These are phyloP conservation scores for Mesorhabditis spiculigera DNA, from an alignment of 2,888 invertebrate species.

Conservation along the genomic window DNA sequence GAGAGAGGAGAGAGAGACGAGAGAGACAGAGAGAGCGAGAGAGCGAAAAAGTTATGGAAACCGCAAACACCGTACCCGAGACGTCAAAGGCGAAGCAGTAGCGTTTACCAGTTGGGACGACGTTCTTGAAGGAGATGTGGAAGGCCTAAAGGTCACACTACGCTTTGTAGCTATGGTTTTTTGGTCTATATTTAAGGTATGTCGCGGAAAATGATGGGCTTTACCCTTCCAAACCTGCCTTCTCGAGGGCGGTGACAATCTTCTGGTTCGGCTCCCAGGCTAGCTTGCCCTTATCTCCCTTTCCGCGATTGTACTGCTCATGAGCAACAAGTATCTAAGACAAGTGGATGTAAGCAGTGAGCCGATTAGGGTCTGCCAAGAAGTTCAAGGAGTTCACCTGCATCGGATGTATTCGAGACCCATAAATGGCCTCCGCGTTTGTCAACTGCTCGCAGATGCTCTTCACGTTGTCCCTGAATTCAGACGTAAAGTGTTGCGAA, in stretches of 20 bases:
- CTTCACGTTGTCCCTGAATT: constrained; percentile 23
- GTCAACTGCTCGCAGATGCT: constrained; percentile 45
- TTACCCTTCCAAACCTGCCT: neutral
- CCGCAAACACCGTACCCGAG: constrained; percentile 56
- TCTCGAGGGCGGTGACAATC: constrained; percentile 29
- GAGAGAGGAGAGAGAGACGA: too few species aligned
- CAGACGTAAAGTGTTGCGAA: neutral
- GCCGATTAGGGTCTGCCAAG: neutral
- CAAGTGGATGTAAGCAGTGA: neutral
- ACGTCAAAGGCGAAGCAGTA: constrained; percentile 68
- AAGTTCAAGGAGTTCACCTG: constrained; percentile 35
- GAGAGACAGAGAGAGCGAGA: too few species aligned
- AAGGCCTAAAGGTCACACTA: constrained; percentile 50
- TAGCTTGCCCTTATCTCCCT: constrained; percentile 59
- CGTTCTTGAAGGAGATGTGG: constrained; percentile 59
- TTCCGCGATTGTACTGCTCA: constrained; percentile 54
- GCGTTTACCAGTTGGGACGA: constrained; percentile 64
- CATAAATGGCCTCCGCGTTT: constrained; percentile 44
- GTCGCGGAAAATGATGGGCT: too few species aligned
- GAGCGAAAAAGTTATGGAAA: neutral
- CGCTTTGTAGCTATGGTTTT: too few species aligned
- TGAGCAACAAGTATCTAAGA: constrained; percentile 50
- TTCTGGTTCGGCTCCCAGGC: constrained; percentile 51
- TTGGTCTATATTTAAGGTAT: too few species aligned
- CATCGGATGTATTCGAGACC: constrained; percentile 60